Percentiles rank a stretch among this genome's conserved stretches.
Evolutionary conservation across 2,113 vertebrate genomes (phyloP).

Genomic region (Apodemus speciosus): DNA sequence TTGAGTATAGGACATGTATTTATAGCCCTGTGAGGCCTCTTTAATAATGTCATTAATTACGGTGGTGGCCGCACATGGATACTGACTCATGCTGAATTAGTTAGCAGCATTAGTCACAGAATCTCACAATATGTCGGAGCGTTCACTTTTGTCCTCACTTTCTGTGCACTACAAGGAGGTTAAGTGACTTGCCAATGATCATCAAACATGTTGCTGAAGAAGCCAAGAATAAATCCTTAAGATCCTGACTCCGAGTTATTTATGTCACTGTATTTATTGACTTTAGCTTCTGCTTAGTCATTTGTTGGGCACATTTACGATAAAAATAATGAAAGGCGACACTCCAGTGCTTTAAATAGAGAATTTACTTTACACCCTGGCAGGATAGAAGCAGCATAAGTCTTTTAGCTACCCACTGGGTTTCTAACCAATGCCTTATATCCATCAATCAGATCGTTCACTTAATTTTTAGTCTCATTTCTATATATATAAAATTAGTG

Average conservation of each 20-base stretch:
- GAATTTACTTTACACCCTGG: background rate
- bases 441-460: background rate
- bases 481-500: background rate
- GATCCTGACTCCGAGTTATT: slow-evolving; percentile 65
- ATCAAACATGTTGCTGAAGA: slow-evolving; percentile 51
- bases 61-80: background rate
- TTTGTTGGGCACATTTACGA: slow-evolving; percentile 55
- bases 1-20: slow-evolving; percentile 31
- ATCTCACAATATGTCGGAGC: slow-evolving; percentile 39
- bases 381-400: slow-evolving; percentile 1
- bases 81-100: slow-evolving; percentile 64
- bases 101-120: slow-evolving; percentile 59
- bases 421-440: background rate
- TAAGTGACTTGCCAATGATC: slow-evolving; percentile 65
- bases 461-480: slow-evolving; percentile 36
- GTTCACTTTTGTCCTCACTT: slow-evolving; percentile 54
- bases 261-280: slow-evolving; percentile 70
- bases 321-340: slow-evolving; percentile 65
- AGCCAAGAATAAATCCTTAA: slow-evolving; percentile 61
- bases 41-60: slow-evolving; percentile 56
- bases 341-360: slow-evolving; percentile 52
- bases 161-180: slow-evolving; percentile 52
- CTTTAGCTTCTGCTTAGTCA: slow-evolving; percentile 67
- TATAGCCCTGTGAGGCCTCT: slow-evolving; percentile 1
- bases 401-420: background rate